Conservation (phyloP, 2,113 vertebrate genomes). For the Pholis gunnellus region DNA sequence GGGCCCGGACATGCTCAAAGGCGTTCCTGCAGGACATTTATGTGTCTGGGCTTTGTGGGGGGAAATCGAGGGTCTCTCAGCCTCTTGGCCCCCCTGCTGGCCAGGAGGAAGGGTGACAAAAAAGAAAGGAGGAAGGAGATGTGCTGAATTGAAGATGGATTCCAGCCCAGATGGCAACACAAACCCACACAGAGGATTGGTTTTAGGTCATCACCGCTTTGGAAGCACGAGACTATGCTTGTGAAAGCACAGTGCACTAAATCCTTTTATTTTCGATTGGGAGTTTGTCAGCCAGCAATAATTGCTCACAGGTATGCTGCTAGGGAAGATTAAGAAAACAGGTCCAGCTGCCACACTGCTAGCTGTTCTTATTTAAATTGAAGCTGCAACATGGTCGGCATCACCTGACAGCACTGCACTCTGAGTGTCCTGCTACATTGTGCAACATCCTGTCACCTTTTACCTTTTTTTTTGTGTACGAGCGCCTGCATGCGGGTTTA, state of each 20-base stretch:
- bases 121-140: conserved; percentile 19
- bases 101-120: conserved; percentile 2
- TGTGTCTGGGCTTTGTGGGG: conserved; percentile 5
- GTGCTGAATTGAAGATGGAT: conserved; percentile 35
- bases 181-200: background rate
- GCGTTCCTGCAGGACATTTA: conserved; percentile 10
- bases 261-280: background rate
- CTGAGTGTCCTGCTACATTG: background rate
- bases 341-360: background rate
- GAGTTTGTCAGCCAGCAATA: background rate
- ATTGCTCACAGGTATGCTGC: conserved; percentile 10
- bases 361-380: background rate
- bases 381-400: conserved; percentile 3
- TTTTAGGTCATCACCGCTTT: conserved; percentile 11
- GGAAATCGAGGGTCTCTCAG: conserved; percentile 9
- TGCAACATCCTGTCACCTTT: background rate
- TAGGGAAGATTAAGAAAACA: background rate
- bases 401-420: background rate
- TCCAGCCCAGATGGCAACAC: conserved; percentile 36
- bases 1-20: conserved; percentile 17
- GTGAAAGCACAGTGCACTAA: background rate
- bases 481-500: background rate
- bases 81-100: background rate
- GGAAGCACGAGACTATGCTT: background rate
- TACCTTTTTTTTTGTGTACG: background rate